phyloP scores from a whole-genome alignment of 2,797 vertebrate species.

The Hipposideros larvatus region DNA sequence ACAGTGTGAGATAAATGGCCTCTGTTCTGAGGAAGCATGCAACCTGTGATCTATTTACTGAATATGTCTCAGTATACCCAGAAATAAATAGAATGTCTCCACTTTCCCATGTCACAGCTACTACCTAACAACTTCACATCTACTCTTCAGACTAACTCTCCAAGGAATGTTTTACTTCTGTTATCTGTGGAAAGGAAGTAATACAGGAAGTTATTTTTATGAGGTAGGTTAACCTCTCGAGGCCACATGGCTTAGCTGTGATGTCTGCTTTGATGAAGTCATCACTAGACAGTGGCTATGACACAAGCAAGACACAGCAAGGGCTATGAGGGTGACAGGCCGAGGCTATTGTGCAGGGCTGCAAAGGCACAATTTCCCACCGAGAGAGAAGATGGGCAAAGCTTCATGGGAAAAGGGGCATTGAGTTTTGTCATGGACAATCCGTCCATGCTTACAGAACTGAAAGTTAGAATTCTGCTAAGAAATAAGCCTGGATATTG shows the following conservation, averaged over 20 bases:
- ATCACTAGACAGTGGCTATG: no score
- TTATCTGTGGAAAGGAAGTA: neutral
- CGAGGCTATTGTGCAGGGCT: rapidly evolving
- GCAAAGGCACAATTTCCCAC: neutral
- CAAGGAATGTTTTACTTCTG: neutral
- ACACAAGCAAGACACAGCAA: neutral
- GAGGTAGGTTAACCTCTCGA: neutral
- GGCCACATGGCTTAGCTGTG: no score
- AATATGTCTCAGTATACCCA: neutral
- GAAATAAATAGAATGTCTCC: neutral
- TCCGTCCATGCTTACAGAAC: neutral
- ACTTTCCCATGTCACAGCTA: neutral
- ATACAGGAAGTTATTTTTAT: neutral
- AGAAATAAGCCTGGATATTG: neutral
- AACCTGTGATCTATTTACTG: neutral
- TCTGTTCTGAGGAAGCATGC: neutral
- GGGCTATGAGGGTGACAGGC: rapidly evolving
- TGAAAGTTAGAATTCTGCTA: neutral
- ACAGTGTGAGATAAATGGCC: neutral
- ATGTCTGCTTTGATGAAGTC: neutral
- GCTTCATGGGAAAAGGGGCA: neutral
- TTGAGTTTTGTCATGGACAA: neutral
- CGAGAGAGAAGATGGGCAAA: neutral
- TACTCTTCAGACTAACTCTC: neutral
- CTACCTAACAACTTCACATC: neutral